Evolutionary conservation across 35 echinoderm and acorn worm species (phyloP).

Genomic region (Acanthaster planci): DNA sequence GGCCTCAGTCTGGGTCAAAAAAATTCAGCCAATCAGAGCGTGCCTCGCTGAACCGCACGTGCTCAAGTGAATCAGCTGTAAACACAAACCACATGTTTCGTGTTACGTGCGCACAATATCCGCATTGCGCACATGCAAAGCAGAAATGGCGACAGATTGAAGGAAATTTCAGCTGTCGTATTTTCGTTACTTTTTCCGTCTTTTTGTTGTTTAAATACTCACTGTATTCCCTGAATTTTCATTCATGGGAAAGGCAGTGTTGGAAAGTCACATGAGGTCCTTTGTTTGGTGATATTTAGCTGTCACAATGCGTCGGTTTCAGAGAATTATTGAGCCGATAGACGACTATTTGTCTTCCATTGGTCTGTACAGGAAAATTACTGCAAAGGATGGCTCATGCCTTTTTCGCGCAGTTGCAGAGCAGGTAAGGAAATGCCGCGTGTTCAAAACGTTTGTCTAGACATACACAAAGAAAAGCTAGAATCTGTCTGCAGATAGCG

Average conservation of each 20-base stretch:
- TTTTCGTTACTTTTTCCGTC: neutral
- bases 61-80: no score
- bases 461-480: no score
- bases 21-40: no score
- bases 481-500: no score
- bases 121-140: no score
- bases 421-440: slow-evolving; percentile 61
- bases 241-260: slow-evolving; percentile 2
- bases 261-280: slow-evolving; percentile 20
- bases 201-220: neutral
- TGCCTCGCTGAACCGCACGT: no score
- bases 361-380: slow-evolving; percentile 89
- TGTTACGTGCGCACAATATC: no score
- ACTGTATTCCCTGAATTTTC: slow-evolving; percentile 2
- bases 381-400: slow-evolving; percentile 97
- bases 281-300: slow-evolving; percentile 24
- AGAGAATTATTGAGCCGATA: slow-evolving; percentile 73
- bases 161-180: neutral
- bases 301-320: slow-evolving; percentile 43
- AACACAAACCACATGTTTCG: no score
- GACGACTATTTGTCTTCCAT: slow-evolving; percentile 85
- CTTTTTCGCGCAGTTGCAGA: slow-evolving; percentile 95
- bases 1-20: no score
- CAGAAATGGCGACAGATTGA: slow-evolving; percentile 3
- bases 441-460: neutral